Conservation (phyloP, 2,888 invertebrate genomes). For the Leptopilina myrica region DNA sequence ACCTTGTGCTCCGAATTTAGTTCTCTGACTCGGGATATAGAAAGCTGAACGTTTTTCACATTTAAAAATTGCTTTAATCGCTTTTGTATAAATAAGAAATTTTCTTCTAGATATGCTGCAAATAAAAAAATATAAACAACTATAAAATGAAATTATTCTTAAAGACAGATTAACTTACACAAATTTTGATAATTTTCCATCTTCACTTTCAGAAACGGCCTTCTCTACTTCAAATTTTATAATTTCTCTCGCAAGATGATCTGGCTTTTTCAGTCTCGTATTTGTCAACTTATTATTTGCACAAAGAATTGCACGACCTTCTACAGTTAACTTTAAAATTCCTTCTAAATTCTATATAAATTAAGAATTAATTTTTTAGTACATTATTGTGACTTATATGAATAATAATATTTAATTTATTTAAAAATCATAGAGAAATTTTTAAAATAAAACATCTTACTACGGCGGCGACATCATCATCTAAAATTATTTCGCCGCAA, state of each 20-base stretch:
- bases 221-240: neutral
- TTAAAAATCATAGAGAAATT: neutral
- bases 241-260: slow-evolving; percentile 1
- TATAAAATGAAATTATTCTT: neutral
- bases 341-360: neutral
- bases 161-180: slow-evolving; percentile 6
- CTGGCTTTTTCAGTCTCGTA: neutral
- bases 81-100: neutral
- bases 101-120: neutral
- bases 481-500: neutral
- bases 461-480: neutral
- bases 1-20: no score
- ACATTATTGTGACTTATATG: neutral
- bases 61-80: neutral
- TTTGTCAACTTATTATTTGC: neutral
- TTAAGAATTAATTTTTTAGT: neutral
- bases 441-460: neutral
- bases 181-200: slow-evolving; percentile 3
- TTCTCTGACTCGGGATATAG: no score
- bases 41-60: slow-evolving; percentile 1
- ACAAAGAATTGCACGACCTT: slow-evolving; percentile 9
- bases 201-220: neutral
- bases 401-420: neutral
- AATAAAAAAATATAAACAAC: neutral
- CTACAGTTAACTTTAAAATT: neutral